Conservation (phyloP, 1,140 invertebrate species). For the Drosophila miranda region DNA sequence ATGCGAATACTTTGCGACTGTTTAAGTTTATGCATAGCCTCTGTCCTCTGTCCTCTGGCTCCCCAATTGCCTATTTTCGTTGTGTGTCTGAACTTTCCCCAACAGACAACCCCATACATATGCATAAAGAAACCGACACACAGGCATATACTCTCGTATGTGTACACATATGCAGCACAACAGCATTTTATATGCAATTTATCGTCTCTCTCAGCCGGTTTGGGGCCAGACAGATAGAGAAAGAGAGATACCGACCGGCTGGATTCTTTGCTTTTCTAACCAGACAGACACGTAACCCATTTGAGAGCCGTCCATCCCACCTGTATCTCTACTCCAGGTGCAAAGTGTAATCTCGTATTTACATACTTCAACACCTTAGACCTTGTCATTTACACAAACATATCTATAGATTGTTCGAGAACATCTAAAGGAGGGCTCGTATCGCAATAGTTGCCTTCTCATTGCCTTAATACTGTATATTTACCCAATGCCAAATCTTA, state of each 20-base stretch:
- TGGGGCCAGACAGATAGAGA: constrained; percentile 22
- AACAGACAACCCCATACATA: constrained; percentile 21
- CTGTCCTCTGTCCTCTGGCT: constrained; percentile 23
- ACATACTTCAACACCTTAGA: constrained; percentile 31
- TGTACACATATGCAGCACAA: constrained; percentile 15
- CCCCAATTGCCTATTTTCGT: constrained; percentile 33
- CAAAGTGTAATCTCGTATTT: constrained; percentile 57
- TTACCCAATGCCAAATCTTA: constrained; percentile 58
- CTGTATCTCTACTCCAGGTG: constrained; percentile 23
- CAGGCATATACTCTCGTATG: background rate
- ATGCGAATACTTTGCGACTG: constrained; percentile 53
- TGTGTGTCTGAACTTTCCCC: constrained; percentile 67
- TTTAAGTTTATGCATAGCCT: constrained; percentile 51
- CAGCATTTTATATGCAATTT: constrained; percentile 65
- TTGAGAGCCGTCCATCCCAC: constrained; percentile 22
- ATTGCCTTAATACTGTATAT: constrained; percentile 22
- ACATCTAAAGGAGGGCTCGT: constrained; percentile 42
- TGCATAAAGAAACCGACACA: background rate
- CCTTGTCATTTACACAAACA: constrained; percentile 29
- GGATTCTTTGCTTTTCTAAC: no score
- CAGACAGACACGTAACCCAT: constrained; percentile 30
- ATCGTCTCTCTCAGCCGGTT: constrained; percentile 26
- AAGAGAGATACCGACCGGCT: constrained; percentile 5
- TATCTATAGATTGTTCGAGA: constrained; percentile 58
- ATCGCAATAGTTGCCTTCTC: constrained; percentile 18